Evolutionary conservation across 2,888 invertebrate genomes (phyloP), one percentile per base, ranked within the genome.

Genomic region (Myopa testacea): DNA sequence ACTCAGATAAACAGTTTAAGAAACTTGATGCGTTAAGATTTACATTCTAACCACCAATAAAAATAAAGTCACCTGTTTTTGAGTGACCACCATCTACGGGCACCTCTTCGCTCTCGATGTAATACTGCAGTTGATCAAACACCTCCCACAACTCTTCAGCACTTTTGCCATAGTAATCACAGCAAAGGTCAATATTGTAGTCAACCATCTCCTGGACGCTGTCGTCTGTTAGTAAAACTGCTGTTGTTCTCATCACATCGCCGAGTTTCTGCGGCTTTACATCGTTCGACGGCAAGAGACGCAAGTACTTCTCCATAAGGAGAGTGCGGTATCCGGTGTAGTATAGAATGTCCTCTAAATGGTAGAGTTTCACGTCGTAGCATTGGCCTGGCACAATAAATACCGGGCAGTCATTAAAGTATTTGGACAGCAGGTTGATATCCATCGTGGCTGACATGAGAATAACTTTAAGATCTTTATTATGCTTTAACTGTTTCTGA

Each of bases 401-500:
- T 37, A 96, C 92, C 0, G 94, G 93, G 81, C 95, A 95, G 84
- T 92, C 92, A 86, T 92, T 92, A 89, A 98, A 98, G 88, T 98
- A 99, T 58, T 93, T 92, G 70, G 93, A 85, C 26, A 98, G 96
- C 80, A 96, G 92, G 78, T 93, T 91, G 67, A 94, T 93, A 86
- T 98, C 96, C 88, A 97, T 93, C 0, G 98, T 96, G 14, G 98
- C 98, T 4, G 98, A 98, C 98, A 99, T 98, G 67, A 99, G 92
- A 69, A 99, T 92, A 0, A 98, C 89, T 85, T 94, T 94, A 34
- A 98, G 90, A 79, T 95, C 92, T 81, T 93, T 93, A 86, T 92
- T 93, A 70, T 92, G 91, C 1, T 92, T 90, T 63, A 97, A 87
- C 14, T 94, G 92, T 85, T 96, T 95, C 62, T 94, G 92, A 74